phyloP scores from a whole-genome alignment of 1,140 invertebrate species.

The Zaprionus ghesquierei region DNA sequence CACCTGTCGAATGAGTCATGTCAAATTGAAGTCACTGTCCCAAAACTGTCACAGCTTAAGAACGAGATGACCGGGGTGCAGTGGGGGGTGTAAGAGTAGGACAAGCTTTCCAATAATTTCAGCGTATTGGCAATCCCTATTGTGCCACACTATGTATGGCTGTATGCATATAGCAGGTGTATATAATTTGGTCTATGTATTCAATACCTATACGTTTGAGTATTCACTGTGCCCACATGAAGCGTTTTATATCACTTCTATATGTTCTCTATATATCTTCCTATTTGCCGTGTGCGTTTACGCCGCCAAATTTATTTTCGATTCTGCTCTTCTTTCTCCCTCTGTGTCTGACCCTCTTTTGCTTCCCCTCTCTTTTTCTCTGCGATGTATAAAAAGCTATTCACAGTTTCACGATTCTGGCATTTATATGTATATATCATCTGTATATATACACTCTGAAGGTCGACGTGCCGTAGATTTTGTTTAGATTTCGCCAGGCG shows the following conservation, averaged over 20 bases:
- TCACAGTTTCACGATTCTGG: slow-evolving; percentile 63
- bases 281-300: slow-evolving; percentile 73
- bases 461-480: slow-evolving; percentile 67
- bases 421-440: slow-evolving; percentile 26
- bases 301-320: slow-evolving; percentile 67
- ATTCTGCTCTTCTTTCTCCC: slow-evolving; percentile 33
- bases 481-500: slow-evolving; percentile 73
- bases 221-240: slow-evolving; percentile 51
- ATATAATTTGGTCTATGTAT: slow-evolving; percentile 24
- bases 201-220: slow-evolving; percentile 26
- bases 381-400: slow-evolving; percentile 68
- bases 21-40: slow-evolving; percentile 47
- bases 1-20: slow-evolving; percentile 58
- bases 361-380: slow-evolving; percentile 31
- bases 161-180: slow-evolving; percentile 23
- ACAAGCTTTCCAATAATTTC: slow-evolving; percentile 2
- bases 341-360: slow-evolving; percentile 29
- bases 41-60: slow-evolving; percentile 56
- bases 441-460: slow-evolving; percentile 74
- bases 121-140: slow-evolving; percentile 28
- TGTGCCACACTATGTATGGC: slow-evolving; percentile 23
- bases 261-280: slow-evolving; percentile 63
- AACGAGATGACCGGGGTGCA: not conserved
- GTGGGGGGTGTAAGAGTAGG: not conserved
- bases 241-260: slow-evolving; percentile 64